Evolutionary conservation across 2,888 invertebrate genomes (phyloP), one percentile per base, ranked within the genome.

Genomic region (Acrobasis consociella): DNA sequence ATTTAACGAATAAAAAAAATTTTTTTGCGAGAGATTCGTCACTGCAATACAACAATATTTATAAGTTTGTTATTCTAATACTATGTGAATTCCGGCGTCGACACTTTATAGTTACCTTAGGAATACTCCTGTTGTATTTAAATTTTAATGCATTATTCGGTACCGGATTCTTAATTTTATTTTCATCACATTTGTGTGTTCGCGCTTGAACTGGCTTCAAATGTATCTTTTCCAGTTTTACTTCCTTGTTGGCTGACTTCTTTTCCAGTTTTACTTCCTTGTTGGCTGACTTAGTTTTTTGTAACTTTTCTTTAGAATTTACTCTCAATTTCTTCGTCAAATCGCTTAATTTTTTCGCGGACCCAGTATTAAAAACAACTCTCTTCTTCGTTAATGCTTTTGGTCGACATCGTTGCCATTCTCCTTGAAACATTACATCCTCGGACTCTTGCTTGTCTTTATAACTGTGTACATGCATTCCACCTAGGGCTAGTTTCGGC

Each of bases 351-450:
- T 67, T 81, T 55, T 71, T 81, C 17, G 66, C 59, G 3, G 67
- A 42, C 10, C 69, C 53, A 13, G 68, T 71, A 65, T 68, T 75
- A 5, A 60, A 69, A 38, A 65, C 62, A 64, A 71, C 81, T 67
- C 77, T 82, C 60, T 72, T 79, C 17, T 49, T 62, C 13, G 64
- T 56, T 39, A 71, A 17, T 42, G 65, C 17, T 69, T 80, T 82
- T 9, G 78, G 74, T 9, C 69, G 78, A 49, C 72, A 70, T 58
- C 71, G 74, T 69, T 89, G 85, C 91, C 91, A 91, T 62, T 86
- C 77, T 56, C 91, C 91, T 77, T 89, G 90, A 68, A 78, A 92
- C n/a, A 91, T 72, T 31, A 91, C 77, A 70, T 92, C 91, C 72
- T 90, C 86, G 37, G 80, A 86, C 11, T 74, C 66, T 67, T 81